Evolutionary conservation across 2,797 vertebrate genomes (phyloP), one percentile per base, ranked within the genome.

Genomic region (Sebastes paucispinis): DNA sequence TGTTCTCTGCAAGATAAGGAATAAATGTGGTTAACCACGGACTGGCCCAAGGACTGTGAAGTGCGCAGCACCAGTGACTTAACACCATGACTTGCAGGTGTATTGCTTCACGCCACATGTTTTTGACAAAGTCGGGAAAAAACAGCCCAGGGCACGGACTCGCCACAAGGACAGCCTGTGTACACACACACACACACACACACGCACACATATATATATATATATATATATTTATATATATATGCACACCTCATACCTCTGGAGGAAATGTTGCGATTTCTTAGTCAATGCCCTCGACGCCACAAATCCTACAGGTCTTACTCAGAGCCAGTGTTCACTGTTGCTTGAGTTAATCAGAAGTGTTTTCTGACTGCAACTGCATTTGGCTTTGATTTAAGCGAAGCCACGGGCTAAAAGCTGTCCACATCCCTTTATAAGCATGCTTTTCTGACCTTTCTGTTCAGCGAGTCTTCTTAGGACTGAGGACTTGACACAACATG

Each of bases 381-480:
- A 87, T 94, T 93, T 94, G 94, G 90, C 77, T 95, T 94, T 95
- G 93, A 96, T 95, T 95, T 95, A 96, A 96, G 93, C 86, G 90
- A 94, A 92, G 94, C 95, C 92, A 90, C 82, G 22, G 95, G 96
- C 94, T 96, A 96, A 90, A 95, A 95, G 82, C 94, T 95, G 95
- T 96, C 95, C 84, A 93, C 90, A 94, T 89, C 81, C 85, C 87
- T 96, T 96, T 93, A 94, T 93, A 88, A 96, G 90, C 91, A 95
- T 93, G 93, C 87, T 95, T 96, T 95, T 92, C 92, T 96, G 95
- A 96, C 95, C 95, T 96, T 96, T 96, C 93, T 94, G 87, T 95
- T 95, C 90, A 93, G 92, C 91, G 88, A 94, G 91, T 92, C 92
- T 95, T 94, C 92, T 91, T 93, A 92, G 93, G 92, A 94, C 91